These are phyloP conservation scores for Pyrrhosoma nymphula DNA, from an alignment of 2,888 invertebrate genomes.

Conservation along the genomic window DNA sequence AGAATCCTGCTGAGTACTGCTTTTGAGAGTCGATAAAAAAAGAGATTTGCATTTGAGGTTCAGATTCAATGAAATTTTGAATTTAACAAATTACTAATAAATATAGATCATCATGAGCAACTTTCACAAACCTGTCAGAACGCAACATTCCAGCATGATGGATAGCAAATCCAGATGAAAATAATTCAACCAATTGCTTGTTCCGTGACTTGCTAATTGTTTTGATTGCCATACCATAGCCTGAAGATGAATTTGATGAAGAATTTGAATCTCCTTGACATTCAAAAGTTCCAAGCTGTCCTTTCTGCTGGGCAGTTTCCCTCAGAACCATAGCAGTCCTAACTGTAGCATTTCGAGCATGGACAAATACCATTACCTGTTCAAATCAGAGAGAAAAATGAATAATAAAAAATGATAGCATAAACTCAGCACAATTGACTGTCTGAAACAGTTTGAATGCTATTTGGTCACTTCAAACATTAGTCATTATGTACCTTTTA, in stretches of 20 bases:
- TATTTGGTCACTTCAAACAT: no score
- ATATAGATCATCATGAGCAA: no score
- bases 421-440: not conserved
- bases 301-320: slow-evolving; percentile 89
- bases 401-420: not conserved
- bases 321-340: slow-evolving; percentile 91
- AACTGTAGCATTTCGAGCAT: slow-evolving; percentile 97
- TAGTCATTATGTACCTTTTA: no score
- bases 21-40: no score
- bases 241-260: slow-evolving; percentile 81
- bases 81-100: no score
- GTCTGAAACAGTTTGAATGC: no score
- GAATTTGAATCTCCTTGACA: slow-evolving; percentile 74
- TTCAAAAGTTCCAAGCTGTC: slow-evolving; percentile 84
- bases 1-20: no score
- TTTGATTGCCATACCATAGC: slow-evolving; percentile 85
- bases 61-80: no score
- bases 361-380: slow-evolving; percentile 97
- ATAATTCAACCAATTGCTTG: slow-evolving; percentile 90
- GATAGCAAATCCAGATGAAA: slow-evolving; percentile 92
- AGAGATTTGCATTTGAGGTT: no score
- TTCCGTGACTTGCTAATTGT: slow-evolving; percentile 87
- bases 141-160: slow-evolving; percentile 98
- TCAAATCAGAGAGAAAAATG: slow-evolving; percentile 68
- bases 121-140: slow-evolving; percentile 85